Conservation (phyloP, 2,888 invertebrate genomes). For the Drosophila subsilvestris region DNA sequence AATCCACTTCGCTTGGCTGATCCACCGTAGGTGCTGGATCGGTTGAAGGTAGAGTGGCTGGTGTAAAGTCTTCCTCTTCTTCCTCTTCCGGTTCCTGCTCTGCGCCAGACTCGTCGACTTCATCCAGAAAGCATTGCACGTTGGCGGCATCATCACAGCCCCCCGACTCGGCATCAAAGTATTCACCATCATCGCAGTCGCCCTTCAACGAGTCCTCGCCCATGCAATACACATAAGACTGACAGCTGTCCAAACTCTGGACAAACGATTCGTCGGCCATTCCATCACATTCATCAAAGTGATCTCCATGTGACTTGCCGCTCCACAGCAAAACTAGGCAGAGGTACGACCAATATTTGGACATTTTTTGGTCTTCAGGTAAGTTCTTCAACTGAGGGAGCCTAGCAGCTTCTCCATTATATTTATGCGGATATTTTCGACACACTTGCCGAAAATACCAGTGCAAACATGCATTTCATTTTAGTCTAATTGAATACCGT, state of each 20-base stretch:
- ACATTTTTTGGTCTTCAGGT: slow-evolving; percentile 46
- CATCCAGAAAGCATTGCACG: slow-evolving; percentile 74
- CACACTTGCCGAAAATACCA: slow-evolving; percentile 12
- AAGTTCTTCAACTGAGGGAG: slow-evolving; percentile 52
- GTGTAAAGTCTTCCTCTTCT: slow-evolving; percentile 19
- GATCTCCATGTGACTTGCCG: slow-evolving; percentile 36
- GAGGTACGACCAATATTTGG: slow-evolving; percentile 36
- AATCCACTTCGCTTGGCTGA: slow-evolving; percentile 47
- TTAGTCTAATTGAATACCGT: slow-evolving; percentile 62
- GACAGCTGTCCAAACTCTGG: slow-evolving; percentile 70
- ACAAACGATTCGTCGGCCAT: slow-evolving; percentile 63
- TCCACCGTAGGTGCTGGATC: slow-evolving; percentile 51
- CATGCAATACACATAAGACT: slow-evolving; percentile 80
- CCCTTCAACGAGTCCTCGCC: slow-evolving; percentile 72
- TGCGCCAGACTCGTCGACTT: slow-evolving; percentile 47
- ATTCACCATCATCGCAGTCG: slow-evolving; percentile 73
- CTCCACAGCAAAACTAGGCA: slow-evolving; percentile 18
- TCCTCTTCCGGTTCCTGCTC: slow-evolving; percentile 38
- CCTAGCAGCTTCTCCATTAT: slow-evolving; percentile 18
- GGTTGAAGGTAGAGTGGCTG: slow-evolving; percentile 16
- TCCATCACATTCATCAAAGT: slow-evolving; percentile 72
- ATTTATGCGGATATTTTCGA: slow-evolving; percentile 50
- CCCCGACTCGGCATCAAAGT: slow-evolving; percentile 71
- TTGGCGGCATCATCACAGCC: slow-evolving; percentile 70
- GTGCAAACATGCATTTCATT: slow-evolving; percentile 62